Conservation (phyloP, 1,140 invertebrate genomes). For the Tetramorium parvispinum region DNA sequence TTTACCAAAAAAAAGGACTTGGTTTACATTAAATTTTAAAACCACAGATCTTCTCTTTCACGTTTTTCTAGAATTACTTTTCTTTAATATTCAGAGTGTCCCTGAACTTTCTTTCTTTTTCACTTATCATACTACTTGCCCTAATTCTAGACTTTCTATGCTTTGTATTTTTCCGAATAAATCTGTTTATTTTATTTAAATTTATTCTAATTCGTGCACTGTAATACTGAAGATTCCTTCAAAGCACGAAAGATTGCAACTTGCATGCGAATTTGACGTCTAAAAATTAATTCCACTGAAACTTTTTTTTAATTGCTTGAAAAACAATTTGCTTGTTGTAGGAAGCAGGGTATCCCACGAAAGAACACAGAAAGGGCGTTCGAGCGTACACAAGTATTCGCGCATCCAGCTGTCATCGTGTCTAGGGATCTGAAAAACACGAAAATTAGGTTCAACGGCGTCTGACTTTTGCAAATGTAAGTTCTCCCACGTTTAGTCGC, state of each 20-base stretch:
- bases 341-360: too few relatives aligned
- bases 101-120: too few relatives aligned
- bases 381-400: background rate
- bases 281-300: background rate
- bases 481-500: conserved; percentile 48
- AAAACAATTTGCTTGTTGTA: background rate
- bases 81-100: too few relatives aligned
- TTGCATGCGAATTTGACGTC: background rate
- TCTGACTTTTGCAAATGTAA: conserved; percentile 28
- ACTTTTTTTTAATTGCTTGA: background rate
- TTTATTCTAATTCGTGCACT: background rate
- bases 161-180: background rate
- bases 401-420: conserved; percentile 9
- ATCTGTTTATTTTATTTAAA: background rate
- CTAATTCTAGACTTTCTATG: background rate
- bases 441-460: conserved; percentile 38
- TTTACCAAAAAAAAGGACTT: too few relatives aligned
- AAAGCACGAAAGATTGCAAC: background rate
- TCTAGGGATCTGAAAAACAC: background rate
- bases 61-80: too few relatives aligned
- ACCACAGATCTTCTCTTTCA: too few relatives aligned
- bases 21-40: too few relatives aligned
- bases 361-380: background rate
- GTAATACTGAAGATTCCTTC: background rate
- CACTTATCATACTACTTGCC: too few relatives aligned